Percentiles rank a stretch among this genome's conserved stretches.
These are phyloP conservation scores for Telmatherina bonti DNA, from an alignment of 2,797 vertebrate species.

Conservation along the genomic window DNA sequence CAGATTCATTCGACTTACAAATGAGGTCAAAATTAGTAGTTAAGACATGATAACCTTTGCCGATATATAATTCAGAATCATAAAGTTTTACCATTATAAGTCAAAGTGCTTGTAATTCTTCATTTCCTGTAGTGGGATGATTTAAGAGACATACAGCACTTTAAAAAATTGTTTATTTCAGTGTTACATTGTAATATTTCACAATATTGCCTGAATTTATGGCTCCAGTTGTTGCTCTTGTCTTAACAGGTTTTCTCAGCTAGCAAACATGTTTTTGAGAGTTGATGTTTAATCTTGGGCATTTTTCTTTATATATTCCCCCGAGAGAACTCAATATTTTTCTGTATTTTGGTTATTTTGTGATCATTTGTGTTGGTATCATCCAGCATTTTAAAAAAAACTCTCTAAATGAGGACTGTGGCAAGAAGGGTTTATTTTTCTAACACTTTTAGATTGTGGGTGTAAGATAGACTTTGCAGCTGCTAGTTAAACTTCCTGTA, in stretches of 20 bases:
- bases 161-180: not conserved
- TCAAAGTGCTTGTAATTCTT: not conserved
- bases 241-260: not conserved
- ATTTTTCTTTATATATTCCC: not conserved
- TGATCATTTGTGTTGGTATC: not conserved
- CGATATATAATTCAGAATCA: constrained; percentile 17
- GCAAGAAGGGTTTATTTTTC: not conserved
- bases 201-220: not conserved
- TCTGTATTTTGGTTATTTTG: not conserved
- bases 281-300: not conserved
- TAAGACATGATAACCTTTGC: constrained; percentile 15
- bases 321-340: not conserved
- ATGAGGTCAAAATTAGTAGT: constrained; percentile 23
- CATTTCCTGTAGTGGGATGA: too few relatives aligned
- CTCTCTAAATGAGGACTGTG: not conserved
- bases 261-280: not conserved
- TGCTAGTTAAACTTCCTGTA: constrained; percentile 18
- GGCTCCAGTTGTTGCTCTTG: not conserved
- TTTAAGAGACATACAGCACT: not conserved
- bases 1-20: constrained; percentile 20
- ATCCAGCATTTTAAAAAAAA: not conserved
- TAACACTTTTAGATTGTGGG: not conserved
- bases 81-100: constrained; percentile 5
- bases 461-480: not conserved
- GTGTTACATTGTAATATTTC: not conserved